These are phyloP conservation scores for Ciconia stormi DNA, from an alignment of 2,113 vertebrate genomes.

Conservation along the genomic window DNA sequence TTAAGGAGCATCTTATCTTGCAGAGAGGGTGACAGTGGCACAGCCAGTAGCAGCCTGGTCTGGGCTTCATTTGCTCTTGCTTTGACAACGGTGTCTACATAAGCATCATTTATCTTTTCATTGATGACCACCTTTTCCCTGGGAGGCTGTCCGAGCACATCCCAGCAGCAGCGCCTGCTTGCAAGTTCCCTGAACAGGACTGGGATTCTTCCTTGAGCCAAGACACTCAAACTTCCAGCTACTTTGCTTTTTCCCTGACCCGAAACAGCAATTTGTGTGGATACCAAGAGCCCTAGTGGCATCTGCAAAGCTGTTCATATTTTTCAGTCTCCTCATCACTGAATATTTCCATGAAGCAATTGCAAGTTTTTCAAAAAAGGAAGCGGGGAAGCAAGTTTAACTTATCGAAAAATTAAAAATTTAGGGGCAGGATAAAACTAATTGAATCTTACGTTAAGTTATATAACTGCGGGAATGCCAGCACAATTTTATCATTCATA, in stretches of 20 bases:
- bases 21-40: neutral
- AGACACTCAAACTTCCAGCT: neutral
- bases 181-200: neutral
- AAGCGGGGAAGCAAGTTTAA: neutral
- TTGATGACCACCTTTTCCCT: neutral
- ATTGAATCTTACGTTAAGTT: neutral
- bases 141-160: neutral
- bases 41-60: neutral
- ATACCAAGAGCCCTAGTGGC: neutral
- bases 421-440: neutral
- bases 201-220: neutral
- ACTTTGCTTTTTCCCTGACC: neutral
- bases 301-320: neutral
- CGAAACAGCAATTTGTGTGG: neutral
- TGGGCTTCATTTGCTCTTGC: neutral
- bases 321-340: neutral
- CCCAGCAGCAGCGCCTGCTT: neutral
- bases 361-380: neutral
- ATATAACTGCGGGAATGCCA: neutral
- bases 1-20: neutral
- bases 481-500: conserved; percentile 17
- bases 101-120: neutral
- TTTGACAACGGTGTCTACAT: neutral
- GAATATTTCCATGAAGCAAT: neutral
- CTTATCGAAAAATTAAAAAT: conserved; percentile 43